A percentile compares a stretch with the other conserved stretches of the same genome.
Conservation (phyloP, 2,888 invertebrate species). For the Megastigmus dorsalis region DNA sequence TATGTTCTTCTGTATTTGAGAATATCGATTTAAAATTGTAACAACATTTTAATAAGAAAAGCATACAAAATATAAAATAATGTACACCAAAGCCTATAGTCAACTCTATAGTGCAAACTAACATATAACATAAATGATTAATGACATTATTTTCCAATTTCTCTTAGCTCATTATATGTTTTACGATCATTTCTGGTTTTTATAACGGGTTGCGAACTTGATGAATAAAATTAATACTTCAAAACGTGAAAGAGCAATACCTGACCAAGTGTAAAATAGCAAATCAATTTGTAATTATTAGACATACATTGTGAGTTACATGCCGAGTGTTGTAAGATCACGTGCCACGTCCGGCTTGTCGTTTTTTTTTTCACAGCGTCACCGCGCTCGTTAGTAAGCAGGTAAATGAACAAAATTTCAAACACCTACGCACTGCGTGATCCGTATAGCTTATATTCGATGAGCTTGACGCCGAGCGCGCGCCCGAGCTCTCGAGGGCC, state of each 20-base stretch:
- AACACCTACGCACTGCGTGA: slow-evolving; percentile 47
- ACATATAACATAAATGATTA: no score
- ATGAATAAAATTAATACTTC: not conserved
- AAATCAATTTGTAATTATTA: slow-evolving; percentile 51
- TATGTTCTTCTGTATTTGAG: no score
- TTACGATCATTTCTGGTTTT: no score
- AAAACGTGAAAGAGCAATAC: not conserved
- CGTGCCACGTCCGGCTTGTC: not conserved
- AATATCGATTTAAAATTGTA: no score
- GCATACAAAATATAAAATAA: no score
- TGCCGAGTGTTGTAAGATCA: slow-evolving; percentile 22
- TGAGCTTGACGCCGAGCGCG: no score
- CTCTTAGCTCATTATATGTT: no score
- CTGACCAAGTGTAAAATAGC: not conserved
- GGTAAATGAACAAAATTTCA: slow-evolving; percentile 46
- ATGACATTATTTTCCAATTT: no score
- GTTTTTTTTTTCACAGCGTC: slow-evolving; percentile 42
- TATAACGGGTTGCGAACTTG: no score
- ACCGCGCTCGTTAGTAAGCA: slow-evolving; percentile 34
- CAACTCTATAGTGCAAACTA: no score
- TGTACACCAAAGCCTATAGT: no score
- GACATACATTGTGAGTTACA: slow-evolving; percentile 21
- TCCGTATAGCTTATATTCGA: slow-evolving; percentile 22
- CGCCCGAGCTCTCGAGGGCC: slow-evolving; percentile 35
- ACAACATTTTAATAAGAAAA: no score